phyloP scores from a whole-genome alignment of 1,140 invertebrate species.

The Drosophila prosaltans region DNA sequence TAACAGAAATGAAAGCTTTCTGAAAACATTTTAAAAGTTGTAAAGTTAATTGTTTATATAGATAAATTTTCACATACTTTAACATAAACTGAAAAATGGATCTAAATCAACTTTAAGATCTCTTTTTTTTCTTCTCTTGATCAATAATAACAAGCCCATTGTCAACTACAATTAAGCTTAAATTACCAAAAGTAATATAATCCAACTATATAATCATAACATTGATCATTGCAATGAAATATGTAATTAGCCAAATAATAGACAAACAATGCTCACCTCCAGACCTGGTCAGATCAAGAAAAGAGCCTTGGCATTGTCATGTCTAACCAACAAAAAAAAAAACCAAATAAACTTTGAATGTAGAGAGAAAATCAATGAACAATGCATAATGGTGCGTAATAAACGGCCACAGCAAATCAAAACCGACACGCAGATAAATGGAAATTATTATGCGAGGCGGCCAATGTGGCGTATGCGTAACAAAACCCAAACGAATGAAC shows the following conservation, averaged over 20 bases:
- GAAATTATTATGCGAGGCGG: conserved; percentile 52
- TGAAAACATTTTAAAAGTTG: background rate
- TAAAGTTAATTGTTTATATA: background rate
- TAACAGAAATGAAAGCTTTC: background rate
- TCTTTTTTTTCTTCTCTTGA: background rate
- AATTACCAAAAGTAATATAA: conserved; percentile 20
- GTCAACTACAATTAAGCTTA: conserved; percentile 2
- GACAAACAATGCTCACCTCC: conserved; percentile 45
- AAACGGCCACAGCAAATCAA: conserved; percentile 64
- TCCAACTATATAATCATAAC: conserved; percentile 47
- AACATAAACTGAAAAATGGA: too few relatives aligned
- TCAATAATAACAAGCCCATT: background rate
- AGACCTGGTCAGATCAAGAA: conserved; percentile 12
- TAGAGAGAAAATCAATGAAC: conserved; percentile 27
- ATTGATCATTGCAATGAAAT: conserved; percentile 60
- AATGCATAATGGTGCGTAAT: conserved; percentile 76
- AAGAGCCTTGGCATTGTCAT: conserved; percentile 73
- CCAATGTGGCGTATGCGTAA: conserved; percentile 73
- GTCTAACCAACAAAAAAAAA: conserved; percentile 39
- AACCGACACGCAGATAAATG: conserved; percentile 55
- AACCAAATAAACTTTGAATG: background rate
- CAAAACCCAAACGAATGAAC: conserved; percentile 46
- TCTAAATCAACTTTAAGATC: background rate
- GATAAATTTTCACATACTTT: background rate
- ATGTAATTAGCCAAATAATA: conserved; percentile 69